Evolutionary conservation across 1,140 invertebrate genomes (phyloP).

Genomic region (Cepaea nemoralis): DNA sequence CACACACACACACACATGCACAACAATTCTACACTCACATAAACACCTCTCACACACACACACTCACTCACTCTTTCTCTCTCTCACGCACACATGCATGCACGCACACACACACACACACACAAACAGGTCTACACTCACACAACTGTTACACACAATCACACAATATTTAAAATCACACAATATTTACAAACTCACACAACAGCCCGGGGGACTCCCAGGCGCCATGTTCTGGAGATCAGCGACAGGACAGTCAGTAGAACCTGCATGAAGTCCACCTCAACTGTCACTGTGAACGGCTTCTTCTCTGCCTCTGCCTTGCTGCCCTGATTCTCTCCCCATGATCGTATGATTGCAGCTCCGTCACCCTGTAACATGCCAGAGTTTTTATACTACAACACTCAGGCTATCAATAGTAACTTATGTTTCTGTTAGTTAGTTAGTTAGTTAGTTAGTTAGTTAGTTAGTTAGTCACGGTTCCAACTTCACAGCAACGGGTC

Average conservation of each 20-base stretch:
- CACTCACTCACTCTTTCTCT: background rate
- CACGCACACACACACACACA: background rate
- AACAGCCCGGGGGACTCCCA: constrained; percentile 87
- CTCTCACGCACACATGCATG: background rate
- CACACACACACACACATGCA: no score
- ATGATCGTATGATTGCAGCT: constrained; percentile 45
- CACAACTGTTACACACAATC: background rate
- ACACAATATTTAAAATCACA: background rate
- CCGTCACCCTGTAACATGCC: constrained; percentile 54
- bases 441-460: no score
- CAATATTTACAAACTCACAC: constrained; percentile 83
- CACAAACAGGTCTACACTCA: background rate
- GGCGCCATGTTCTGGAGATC: constrained; percentile 83
- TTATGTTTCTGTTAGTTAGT: no score
- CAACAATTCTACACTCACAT: no score
- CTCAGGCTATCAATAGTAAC: no score
- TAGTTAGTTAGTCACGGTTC: no score
- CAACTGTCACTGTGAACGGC: constrained; percentile 67
- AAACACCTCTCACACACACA: no score
- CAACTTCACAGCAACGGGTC: no score
- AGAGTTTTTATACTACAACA: background rate
- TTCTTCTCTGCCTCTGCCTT: constrained; percentile 38
- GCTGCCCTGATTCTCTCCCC: constrained; percentile 16
- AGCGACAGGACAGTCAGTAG: constrained; percentile 81
- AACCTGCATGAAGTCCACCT: constrained; percentile 83